A percentile compares a stretch with the other conserved stretches of the same genome.
Evolutionary conservation across 2,797 vertebrate species (phyloP).

Genomic region (Phalloptychus januarius): DNA sequence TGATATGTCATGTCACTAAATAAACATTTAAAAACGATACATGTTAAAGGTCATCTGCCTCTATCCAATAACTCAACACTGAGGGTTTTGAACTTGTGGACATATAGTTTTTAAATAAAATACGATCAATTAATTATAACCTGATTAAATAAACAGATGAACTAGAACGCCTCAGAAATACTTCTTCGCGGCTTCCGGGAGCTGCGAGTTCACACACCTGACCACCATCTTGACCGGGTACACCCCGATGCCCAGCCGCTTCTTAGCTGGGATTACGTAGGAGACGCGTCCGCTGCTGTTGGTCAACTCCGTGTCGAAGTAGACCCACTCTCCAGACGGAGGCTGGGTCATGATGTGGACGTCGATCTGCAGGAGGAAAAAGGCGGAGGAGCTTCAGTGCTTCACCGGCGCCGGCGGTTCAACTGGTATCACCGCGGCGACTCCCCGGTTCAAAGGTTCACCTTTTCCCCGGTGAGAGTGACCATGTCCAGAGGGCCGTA

Average conservation of each 20-base stretch:
- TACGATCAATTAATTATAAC: too few relatives aligned
- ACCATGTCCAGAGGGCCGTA: conserved; percentile 98
- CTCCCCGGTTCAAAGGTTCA: conserved; percentile 37
- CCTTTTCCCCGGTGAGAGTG: conserved; percentile 97
- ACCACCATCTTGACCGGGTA: conserved; percentile 98
- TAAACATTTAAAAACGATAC: too few relatives aligned
- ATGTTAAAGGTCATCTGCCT: too few relatives aligned
- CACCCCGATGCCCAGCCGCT: conserved; percentile 89
- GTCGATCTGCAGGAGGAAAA: conserved; percentile 84
- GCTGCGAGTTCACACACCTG: conserved; percentile 78
- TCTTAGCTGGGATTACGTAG: conserved; percentile 87
- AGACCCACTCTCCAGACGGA: conserved; percentile 93
- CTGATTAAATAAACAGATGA: neutral
- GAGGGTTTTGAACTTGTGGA: too few relatives aligned
- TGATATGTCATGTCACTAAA: too few relatives aligned
- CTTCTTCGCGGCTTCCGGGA: neutral
- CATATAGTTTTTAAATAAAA: neutral
- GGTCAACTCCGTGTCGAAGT: conserved; percentile 92
- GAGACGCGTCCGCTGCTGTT: conserved; percentile 93
- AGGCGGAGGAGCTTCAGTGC: neutral
- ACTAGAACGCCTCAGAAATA: neutral
- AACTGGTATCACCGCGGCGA: neutral
- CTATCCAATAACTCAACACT: too few relatives aligned
- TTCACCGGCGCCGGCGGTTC: neutral
- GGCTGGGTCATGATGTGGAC: conserved; percentile 98